phyloP scores from a whole-genome alignment of 2,888 invertebrate genomes.

The Leucoma salicis region DNA sequence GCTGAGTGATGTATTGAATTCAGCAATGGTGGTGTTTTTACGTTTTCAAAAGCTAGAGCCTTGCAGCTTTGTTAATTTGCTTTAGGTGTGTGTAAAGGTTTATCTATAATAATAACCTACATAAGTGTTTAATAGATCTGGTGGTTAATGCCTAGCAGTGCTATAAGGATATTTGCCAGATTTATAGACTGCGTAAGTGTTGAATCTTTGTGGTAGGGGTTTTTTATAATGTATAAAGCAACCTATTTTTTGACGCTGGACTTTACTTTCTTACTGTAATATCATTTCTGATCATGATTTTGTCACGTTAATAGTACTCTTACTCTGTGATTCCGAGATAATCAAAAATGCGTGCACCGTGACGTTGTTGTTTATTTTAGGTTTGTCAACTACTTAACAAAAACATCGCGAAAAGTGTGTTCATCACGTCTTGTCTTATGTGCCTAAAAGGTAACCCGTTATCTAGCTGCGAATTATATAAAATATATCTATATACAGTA shows the following conservation, averaged over 20 bases:
- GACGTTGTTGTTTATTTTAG: constrained; percentile 58
- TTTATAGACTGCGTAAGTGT: constrained; percentile 61
- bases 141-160: constrained; percentile 26
- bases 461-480: no score
- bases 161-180: constrained; percentile 41
- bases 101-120: constrained; percentile 7
- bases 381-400: constrained; percentile 15
- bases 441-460: no score
- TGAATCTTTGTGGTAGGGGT: constrained; percentile 69
- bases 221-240: constrained; percentile 61
- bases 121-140: constrained; percentile 15
- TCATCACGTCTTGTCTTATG: no score
- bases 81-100: constrained; percentile 12
- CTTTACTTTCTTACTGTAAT: not conserved
- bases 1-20: constrained; percentile 44
- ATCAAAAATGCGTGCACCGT: constrained; percentile 21
- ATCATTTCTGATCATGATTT: not conserved
- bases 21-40: constrained; percentile 73
- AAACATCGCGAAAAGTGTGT: not conserved
- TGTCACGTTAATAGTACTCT: not conserved
- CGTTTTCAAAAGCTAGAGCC: constrained; percentile 36
- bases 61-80: constrained; percentile 18
- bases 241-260: constrained; percentile 35
- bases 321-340: constrained; percentile 11
- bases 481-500: no score